phyloP scores from a whole-genome alignment of 1,140 invertebrate genomes.

The Agrilus planipennis region DNA sequence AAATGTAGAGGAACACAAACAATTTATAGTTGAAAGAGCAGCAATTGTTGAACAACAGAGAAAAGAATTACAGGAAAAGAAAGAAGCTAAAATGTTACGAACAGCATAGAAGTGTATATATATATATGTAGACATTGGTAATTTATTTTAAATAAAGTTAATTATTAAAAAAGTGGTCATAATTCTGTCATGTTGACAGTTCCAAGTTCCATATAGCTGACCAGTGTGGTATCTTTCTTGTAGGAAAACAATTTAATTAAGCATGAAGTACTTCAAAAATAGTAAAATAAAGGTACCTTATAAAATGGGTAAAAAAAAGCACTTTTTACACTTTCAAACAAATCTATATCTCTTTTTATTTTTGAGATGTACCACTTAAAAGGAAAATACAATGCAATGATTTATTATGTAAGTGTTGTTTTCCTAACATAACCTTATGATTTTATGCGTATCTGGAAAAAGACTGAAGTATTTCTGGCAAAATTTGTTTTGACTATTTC shows the following conservation, averaged over 20 bases:
- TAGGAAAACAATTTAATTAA: background rate
- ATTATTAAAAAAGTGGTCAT: no score
- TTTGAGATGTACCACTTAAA: no score
- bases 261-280: background rate
- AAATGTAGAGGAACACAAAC: slow-evolving; percentile 67
- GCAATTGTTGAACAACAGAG: slow-evolving; percentile 60
- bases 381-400: no score
- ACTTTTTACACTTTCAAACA: no score
- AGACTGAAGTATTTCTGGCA: no score
- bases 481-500: no score
- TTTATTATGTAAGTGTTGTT: slow-evolving; percentile 1
- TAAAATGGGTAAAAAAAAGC: no score
- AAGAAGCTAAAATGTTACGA: slow-evolving; percentile 87
- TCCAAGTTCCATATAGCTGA: background rate
- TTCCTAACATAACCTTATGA: no score
- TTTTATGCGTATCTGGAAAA: no score
- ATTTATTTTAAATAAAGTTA: background rate
- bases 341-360: no score
- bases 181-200: no score
- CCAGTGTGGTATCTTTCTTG: background rate
- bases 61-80: slow-evolving; percentile 68
- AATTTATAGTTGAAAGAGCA: slow-evolving; percentile 74
- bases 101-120: slow-evolving; percentile 38
- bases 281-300: background rate
- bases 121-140: background rate